Percentiles rank a stretch among this genome's conserved stretches.
Conservation (phyloP, 1,140 invertebrate species). For the Agraylea sexmaculata region DNA sequence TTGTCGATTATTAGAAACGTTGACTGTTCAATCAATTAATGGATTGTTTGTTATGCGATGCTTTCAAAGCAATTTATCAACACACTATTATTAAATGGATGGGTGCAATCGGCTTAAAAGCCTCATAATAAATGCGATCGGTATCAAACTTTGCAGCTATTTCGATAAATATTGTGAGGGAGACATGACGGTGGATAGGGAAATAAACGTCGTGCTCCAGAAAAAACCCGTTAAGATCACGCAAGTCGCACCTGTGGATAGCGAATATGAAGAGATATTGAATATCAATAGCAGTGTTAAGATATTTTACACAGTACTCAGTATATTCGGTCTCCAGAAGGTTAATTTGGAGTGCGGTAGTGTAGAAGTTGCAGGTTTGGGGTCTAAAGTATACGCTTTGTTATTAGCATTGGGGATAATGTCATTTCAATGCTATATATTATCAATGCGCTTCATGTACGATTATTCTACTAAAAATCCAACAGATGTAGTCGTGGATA, state of each 20-base stretch:
- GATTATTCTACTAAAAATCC: slow-evolving; percentile 6
- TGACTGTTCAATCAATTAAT: too few species aligned
- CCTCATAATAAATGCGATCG: too few species aligned
- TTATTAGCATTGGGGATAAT: slow-evolving; percentile 10
- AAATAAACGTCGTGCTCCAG: slow-evolving; percentile 13
- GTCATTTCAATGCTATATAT: slow-evolving; percentile 3
- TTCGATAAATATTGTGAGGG: too few species aligned
- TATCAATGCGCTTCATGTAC: slow-evolving; percentile 3
- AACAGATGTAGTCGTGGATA: slow-evolving; percentile 10
- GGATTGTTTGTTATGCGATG: too few species aligned
- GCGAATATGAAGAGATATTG: slow-evolving; percentile 1
- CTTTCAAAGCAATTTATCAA: too few species aligned
- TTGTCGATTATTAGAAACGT: too few species aligned
- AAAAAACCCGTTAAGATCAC: slow-evolving; percentile 15
- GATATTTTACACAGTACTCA: slow-evolving; percentile 13
- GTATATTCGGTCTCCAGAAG: slow-evolving; percentile 16
- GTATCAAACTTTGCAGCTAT: too few species aligned
- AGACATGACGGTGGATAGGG: too few species aligned
- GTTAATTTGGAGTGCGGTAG: slow-evolving; percentile 11
- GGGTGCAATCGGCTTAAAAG: too few species aligned
- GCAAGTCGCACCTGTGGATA: slow-evolving; percentile 8
- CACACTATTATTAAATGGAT: too few species aligned
- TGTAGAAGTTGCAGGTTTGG: not conserved
- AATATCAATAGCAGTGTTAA: slow-evolving; percentile 14
- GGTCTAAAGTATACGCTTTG: slow-evolving; percentile 11